phyloP scores from a whole-genome alignment of 2,797 vertebrate genomes.

The Oreochromis grahami region DNA sequence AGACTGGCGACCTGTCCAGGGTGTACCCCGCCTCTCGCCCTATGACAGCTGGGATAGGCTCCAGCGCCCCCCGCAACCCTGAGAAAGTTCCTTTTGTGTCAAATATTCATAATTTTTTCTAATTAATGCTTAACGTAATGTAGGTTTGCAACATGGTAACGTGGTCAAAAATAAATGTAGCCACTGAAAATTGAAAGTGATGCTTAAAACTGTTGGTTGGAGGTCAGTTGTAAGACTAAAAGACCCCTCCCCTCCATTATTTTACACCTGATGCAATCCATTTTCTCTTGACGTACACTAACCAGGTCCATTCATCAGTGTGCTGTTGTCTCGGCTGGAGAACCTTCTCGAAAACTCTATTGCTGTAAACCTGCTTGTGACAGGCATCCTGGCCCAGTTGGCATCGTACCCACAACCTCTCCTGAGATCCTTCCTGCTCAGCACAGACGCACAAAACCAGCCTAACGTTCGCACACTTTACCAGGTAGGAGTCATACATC shows the following conservation, averaged over 20 bases:
- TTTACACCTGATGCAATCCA: background rate
- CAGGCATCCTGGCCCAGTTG: slow-evolving; percentile 90
- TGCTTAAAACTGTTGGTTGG: background rate
- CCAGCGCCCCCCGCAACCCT: too few relatives aligned
- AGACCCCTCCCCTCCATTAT: background rate
- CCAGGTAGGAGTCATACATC: slow-evolving; percentile 75
- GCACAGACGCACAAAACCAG: slow-evolving; percentile 80
- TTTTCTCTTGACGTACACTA: background rate
- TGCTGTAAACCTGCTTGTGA: slow-evolving; percentile 91
- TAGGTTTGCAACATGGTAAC: background rate
- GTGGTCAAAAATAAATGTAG: background rate
- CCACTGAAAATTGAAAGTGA: background rate
- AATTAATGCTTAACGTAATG: background rate
- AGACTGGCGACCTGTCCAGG: too few relatives aligned
- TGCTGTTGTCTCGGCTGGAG: slow-evolving; percentile 92
- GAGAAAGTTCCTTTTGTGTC: background rate
- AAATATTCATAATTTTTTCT: background rate
- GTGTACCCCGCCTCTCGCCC: too few relatives aligned
- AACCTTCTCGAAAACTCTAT: slow-evolving; percentile 95
- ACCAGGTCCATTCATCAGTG: slow-evolving; percentile 93
- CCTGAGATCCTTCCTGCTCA: slow-evolving; percentile 87
- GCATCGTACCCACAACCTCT: slow-evolving; percentile 94
- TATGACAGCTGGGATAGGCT: too few relatives aligned
- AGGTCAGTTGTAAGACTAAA: background rate
- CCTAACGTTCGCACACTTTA: slow-evolving; percentile 83